Evolutionary conservation across 2,113 vertebrate genomes (phyloP).

Genomic region (Passer montanus): DNA sequence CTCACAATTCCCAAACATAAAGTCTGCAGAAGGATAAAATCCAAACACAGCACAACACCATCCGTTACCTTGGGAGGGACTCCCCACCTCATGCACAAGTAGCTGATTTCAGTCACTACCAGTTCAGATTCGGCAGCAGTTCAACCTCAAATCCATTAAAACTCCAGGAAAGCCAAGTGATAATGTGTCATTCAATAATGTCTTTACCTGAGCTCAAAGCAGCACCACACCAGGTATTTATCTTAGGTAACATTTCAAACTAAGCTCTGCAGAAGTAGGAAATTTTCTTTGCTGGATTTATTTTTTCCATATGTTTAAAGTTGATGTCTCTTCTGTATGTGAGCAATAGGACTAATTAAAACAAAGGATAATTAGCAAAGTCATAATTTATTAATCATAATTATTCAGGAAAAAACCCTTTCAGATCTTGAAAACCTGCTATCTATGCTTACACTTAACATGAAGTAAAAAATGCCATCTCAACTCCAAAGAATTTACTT

Average conservation of each 20-base stretch:
- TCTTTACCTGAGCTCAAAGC: neutral
- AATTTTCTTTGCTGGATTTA: neutral
- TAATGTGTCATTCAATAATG: rapidly evolving
- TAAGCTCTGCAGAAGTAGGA: neutral
- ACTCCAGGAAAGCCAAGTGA: neutral
- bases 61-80: neutral
- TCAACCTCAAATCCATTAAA: neutral
- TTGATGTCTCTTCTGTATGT: neutral
- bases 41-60: neutral
- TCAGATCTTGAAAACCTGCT: neutral
- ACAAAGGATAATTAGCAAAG: neutral
- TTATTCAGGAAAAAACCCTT: neutral
- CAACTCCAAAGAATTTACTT: neutral
- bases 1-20: neutral
- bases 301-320: neutral
- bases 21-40: neutral
- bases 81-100: neutral
- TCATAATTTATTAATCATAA: too few species aligned
- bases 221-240: neutral
- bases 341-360: neutral
- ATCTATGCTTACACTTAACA: neutral
- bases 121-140: neutral
- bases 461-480: neutral
- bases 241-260: neutral
- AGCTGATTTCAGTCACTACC: neutral